Evolutionary conservation across 2,888 invertebrate genomes (phyloP).

Genomic region (Drosophila robusta): DNA sequence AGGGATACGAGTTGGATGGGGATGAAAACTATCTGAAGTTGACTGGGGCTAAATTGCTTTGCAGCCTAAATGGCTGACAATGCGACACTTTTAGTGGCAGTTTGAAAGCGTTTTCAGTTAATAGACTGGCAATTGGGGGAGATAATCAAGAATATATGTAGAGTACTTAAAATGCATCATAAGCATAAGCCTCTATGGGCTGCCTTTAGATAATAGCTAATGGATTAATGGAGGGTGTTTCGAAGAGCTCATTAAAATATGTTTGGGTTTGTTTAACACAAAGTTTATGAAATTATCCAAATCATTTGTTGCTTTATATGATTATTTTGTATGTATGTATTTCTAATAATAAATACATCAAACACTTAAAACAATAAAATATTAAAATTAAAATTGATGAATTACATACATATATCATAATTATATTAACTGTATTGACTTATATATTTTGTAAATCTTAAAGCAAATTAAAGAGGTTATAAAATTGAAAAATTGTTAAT

Average conservation of each 20-base stretch:
- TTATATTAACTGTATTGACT: too few relatives aligned
- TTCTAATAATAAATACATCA: not conserved
- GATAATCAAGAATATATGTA: conserved; percentile 4
- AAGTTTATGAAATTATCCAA: not conserved
- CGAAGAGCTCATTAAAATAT: not conserved
- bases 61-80: conserved; percentile 33
- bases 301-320: not conserved
- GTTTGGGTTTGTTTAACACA: not conserved
- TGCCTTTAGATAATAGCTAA: conserved; percentile 16
- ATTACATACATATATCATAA: too few relatives aligned
- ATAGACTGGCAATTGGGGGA: conserved; percentile 33
- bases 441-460: too few relatives aligned
- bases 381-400: not conserved
- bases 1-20: not conserved
- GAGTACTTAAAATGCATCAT: conserved; percentile 14
- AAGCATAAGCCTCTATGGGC: conserved; percentile 5
- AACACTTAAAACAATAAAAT: too few relatives aligned
- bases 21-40: conserved; percentile 40
- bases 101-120: conserved; percentile 35
- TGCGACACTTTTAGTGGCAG: conserved; percentile 42
- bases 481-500: too few relatives aligned
- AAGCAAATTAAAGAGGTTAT: too few relatives aligned
- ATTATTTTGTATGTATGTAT: not conserved
- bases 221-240: conserved; percentile 7
- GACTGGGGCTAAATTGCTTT: conserved; percentile 30